These are phyloP conservation scores for Cephalopterus ornatus DNA, from an alignment of 2,113 vertebrate species.

Conservation along the genomic window DNA sequence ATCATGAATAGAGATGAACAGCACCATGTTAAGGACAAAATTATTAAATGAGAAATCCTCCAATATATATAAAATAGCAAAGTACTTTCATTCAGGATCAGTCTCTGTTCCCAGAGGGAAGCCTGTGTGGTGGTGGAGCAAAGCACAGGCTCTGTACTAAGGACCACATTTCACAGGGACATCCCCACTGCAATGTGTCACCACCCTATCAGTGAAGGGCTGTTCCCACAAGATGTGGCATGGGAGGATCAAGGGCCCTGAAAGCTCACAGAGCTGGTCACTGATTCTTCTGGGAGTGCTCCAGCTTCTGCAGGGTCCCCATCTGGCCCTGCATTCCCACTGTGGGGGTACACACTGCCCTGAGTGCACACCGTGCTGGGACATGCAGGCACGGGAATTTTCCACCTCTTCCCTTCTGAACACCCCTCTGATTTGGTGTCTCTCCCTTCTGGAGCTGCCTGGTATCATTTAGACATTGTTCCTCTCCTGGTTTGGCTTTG, in stretches of 20 bases:
- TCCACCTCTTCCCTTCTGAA: neutral
- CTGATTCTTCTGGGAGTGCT: neutral
- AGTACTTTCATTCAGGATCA: neutral
- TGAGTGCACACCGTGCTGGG: neutral
- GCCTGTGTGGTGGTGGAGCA: neutral
- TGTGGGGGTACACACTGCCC: rapidly evolving
- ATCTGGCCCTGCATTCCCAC: neutral
- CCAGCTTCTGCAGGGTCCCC: neutral
- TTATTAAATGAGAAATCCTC: neutral
- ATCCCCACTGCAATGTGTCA: neutral
- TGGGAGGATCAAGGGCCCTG: neutral
- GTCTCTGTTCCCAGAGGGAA: neutral
- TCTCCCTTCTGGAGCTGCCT: neutral
- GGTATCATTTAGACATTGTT: neutral
- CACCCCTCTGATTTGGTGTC: neutral
- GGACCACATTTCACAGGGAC: neutral
- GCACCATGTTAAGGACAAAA: neutral
- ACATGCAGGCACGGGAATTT: neutral
- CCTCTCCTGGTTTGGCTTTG: neutral
- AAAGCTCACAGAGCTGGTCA: neutral
- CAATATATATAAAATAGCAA: neutral
- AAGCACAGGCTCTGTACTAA: neutral
- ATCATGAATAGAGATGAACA: neutral
- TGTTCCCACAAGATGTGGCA: neutral
- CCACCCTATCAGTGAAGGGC: rapidly evolving